Evolutionary conservation across 2,888 invertebrate genomes (phyloP), one percentile per base, ranked within the genome.

Genomic region (Lasioglossum marginatum): DNA sequence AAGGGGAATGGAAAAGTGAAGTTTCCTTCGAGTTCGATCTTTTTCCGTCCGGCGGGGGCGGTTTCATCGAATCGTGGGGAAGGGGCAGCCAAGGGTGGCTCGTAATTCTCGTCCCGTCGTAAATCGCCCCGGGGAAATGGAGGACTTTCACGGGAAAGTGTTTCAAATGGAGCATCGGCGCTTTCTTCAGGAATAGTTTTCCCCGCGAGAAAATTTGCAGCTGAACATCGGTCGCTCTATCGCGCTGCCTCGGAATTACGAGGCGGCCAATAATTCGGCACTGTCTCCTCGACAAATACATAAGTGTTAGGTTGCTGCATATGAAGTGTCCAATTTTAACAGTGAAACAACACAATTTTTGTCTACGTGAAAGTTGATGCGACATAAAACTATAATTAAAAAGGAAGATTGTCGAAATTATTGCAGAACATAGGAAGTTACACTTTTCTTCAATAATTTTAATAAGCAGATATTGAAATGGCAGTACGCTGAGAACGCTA

Each of bases 101-200:
- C 79, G 79, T 79, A 83, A 83, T 79, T 83, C 79, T 79, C 66
- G 57, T 19, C 66, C 45, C 4, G 12, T 37, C 43, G 43, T 79
- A 79, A 85, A 79, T 85, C 83, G 75, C 37, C 43, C 23, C 43
- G 31, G 31, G 73, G 71, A 79, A 78, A 79, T 48, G 43, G 79
- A 79, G 43, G 72, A 66, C 60, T 23, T 72, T 63, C 63, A 14
- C 37, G 12, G 72, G 60, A 63, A 74, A 85, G 74, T 70, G 79
- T 85, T 74, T 73, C 57, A 37, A 84, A 79, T 43, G 66, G 77
- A 8, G 73, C 85, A 63, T 73, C 83, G 85, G 77, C 37, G 48
- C 71, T 82, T 57, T 78, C 63, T 48, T n/a, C 76, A 66, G 16
- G 37, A 43, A 57, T 68, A 19, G 31, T 27, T 34, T 60, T n/a